Conservation (phyloP, 2,888 invertebrate genomes). For the Xestia c-nigrum region DNA sequence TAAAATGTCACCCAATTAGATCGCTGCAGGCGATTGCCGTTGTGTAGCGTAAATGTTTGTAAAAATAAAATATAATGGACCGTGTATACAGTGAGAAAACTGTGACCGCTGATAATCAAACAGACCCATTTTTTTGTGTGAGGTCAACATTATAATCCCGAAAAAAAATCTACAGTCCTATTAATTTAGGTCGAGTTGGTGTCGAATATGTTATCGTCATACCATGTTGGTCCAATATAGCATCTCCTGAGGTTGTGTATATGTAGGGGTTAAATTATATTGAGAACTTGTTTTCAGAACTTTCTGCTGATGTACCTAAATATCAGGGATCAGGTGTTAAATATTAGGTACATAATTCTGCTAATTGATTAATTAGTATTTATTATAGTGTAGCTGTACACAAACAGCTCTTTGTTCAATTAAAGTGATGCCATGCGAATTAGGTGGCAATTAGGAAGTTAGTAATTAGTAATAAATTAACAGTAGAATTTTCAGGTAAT, state of each 20-base stretch:
- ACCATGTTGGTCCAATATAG: neutral
- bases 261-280: neutral
- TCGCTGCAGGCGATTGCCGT: neutral
- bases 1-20: no score
- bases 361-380: constrained; percentile 28
- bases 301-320: neutral
- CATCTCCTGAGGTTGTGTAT: neutral
- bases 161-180: no score
- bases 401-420: neutral
- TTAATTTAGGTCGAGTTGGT: no score
- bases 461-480: constrained; percentile 9
- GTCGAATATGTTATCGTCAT: no score
- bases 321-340: neutral
- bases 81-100: no score
- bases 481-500: neutral
- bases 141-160: neutral
- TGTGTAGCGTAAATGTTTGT: no score
- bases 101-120: neutral
- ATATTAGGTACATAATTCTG: neutral
- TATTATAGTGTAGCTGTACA: neutral
- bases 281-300: neutral
- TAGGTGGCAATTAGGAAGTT: neutral
- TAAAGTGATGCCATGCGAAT: constrained; percentile 1
- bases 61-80: no score
- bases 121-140: neutral